These are phyloP conservation scores for Tyrophagus putrescentiae DNA, from an alignment of 1,140 invertebrate genomes.

Conservation along the genomic window DNA sequence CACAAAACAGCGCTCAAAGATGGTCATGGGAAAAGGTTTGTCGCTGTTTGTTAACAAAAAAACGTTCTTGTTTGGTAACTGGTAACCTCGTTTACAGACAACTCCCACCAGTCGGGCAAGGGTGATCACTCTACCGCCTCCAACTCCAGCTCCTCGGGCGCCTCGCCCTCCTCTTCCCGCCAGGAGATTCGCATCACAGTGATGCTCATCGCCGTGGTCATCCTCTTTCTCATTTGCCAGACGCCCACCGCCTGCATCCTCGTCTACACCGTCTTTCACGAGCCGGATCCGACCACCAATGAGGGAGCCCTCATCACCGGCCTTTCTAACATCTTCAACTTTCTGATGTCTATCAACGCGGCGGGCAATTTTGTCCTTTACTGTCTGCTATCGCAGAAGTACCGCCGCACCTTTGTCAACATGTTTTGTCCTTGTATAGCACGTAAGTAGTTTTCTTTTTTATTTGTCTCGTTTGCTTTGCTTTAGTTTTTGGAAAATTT, in stretches of 20 bases:
- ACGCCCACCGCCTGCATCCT: constrained; percentile 46
- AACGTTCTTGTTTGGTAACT: not conserved
- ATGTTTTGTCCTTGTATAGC: constrained; percentile 43
- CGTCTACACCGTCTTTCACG: constrained; percentile 39
- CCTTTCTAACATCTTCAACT: constrained; percentile 54
- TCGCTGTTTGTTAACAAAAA: not conserved
- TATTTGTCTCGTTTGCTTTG: not conserved
- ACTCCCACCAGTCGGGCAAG: not conserved
- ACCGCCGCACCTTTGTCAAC: constrained; percentile 50
- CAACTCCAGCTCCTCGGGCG: constrained; percentile 31
- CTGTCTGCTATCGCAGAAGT: constrained; percentile 57
- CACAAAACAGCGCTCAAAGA: constrained; percentile 37
- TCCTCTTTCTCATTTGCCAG: constrained; percentile 57
- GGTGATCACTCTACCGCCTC: not conserved
- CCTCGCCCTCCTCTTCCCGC: constrained; percentile 31
- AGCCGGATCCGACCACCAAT: constrained; percentile 29
- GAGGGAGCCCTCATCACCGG: constrained; percentile 37
- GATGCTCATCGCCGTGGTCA: constrained; percentile 55
- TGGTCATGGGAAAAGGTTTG: constrained; percentile 29
- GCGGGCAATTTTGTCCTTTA: constrained; percentile 58
- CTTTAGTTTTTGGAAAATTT: no score
- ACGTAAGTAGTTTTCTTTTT: constrained; percentile 12
- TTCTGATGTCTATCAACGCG: constrained; percentile 52
- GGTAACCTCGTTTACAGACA: no score
- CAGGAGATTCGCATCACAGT: constrained; percentile 58